A percentile compares a stretch with the other conserved stretches of the same genome.
phyloP scores from a whole-genome alignment of 2,797 vertebrate genomes.

The Coregonus suidteri region DNA sequence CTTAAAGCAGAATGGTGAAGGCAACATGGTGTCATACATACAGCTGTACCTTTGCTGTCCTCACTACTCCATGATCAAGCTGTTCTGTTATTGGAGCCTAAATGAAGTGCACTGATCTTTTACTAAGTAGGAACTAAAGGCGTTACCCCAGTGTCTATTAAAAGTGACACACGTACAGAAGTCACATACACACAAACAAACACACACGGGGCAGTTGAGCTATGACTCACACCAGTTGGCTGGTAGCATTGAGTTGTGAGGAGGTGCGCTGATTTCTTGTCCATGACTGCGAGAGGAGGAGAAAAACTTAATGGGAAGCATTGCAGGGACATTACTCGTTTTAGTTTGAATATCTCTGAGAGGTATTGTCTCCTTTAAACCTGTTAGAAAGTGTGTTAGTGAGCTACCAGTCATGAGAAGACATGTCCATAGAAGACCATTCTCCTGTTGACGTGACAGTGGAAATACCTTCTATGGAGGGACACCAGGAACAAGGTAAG shows the following conservation, averaged over 20 bases:
- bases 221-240: constrained; percentile 55
- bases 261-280: constrained; percentile 48
- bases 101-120: constrained; percentile 9
- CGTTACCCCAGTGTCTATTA: constrained; percentile 41
- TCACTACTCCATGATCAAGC: constrained; percentile 35
- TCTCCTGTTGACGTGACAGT: constrained; percentile 24
- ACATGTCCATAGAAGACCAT: constrained; percentile 52
- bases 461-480: constrained; percentile 13
- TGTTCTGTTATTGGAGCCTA: constrained; percentile 7
- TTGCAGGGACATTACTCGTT: background rate
- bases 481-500: constrained; percentile 50
- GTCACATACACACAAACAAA: constrained; percentile 15
- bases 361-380: background rate
- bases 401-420: constrained; percentile 47
- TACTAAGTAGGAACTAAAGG: constrained; percentile 6
- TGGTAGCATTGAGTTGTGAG: constrained; percentile 39
- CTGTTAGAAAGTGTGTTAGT: background rate
- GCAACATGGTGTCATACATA: constrained; percentile 37
- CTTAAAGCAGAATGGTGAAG: constrained; percentile 56
- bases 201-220: constrained; percentile 29
- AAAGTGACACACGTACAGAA: background rate
- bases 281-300: constrained; percentile 22
- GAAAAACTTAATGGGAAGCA: constrained; percentile 15
- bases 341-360: background rate
- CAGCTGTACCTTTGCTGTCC: background rate